Evolutionary conservation across 2,113 vertebrate genomes (phyloP).

Genomic region (Prunella fulvescens): DNA sequence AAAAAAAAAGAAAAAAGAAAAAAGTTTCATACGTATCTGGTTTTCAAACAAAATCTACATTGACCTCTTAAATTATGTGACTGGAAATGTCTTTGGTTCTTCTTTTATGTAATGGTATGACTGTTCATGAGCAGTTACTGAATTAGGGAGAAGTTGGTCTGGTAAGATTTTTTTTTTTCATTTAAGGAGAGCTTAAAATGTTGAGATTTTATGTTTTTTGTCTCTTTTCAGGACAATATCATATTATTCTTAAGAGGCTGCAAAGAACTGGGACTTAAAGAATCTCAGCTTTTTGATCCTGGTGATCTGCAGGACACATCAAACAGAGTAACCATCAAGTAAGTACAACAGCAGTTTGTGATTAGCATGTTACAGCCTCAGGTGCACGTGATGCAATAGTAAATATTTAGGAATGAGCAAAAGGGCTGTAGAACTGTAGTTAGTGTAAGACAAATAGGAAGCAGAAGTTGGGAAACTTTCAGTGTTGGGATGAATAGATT

Average conservation of each 20-base stretch:
- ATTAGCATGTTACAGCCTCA: background rate
- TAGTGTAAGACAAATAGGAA: background rate
- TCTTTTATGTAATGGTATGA: background rate
- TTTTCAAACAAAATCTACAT: background rate
- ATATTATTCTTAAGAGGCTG: constrained; percentile 92
- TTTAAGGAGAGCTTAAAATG: background rate
- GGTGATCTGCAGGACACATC: constrained; percentile 92
- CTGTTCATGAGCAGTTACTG: background rate
- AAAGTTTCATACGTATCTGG: background rate
- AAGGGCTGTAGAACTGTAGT: background rate
- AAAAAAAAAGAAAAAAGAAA: background rate
- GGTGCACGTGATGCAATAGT: background rate
- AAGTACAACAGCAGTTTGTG: constrained; percentile 62
- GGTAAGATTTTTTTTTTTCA: background rate
- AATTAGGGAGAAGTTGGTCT: background rate
- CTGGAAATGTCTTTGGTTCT: background rate
- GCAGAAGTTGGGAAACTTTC: background rate
- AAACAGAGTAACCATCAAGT: constrained; percentile 84
- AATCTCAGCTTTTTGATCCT: constrained; percentile 95
- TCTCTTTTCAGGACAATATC: constrained; percentile 87
- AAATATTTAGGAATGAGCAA: background rate
- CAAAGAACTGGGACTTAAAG: constrained; percentile 93
- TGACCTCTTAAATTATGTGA: background rate
- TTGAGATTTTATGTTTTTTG: background rate
- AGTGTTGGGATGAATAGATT: background rate